Evolutionary conservation across 2,888 invertebrate species (phyloP), one percentile per base, ranked within the genome.

Genomic region (Macrophya annulata): DNA sequence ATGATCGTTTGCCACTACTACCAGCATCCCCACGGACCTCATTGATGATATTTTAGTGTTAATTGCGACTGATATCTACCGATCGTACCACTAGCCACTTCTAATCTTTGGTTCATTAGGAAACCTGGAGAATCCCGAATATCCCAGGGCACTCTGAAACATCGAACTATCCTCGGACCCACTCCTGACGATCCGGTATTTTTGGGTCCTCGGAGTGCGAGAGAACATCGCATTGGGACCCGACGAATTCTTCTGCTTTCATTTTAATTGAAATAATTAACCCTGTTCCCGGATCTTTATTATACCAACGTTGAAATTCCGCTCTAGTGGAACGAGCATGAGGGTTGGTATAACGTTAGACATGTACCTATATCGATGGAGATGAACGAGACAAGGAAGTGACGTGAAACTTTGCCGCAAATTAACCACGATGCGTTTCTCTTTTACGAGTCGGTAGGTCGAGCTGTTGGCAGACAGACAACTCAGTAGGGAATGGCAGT

Each of bases 81-180:
- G 91, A 87, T 89, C 89, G 88, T 89, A 86, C 85, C 88, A 88
- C 87, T 85, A 84, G 86, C 88, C 87, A 90, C 90, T 90, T 90
- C 91, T 92, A 92, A 93, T 92, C 92, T 92, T 87, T 88, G 90
- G 91, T 92, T 92, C 92, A 91, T 92, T 92, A 92, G 89, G 89
- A 88, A 86, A 85, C 88, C 87, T 85, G 83, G 86, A 85, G 88
- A 51, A 62, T 81, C 81, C 59, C 62, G 81, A 81, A 62, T 81
- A 43, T 40, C 59, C 43, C 59, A 51, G 51, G 81, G 40, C 51
- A 81, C 81, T 59, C 81, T 40, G 81, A 86, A 88, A 87, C 87
- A 89, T 87, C 88, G 86, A 90, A 91, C 89, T 90, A 90, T 89
- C 89, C 90, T 89, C 89, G 89, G 89, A 89, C 88, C 31, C 21